Base-by-base conservation (phyloP, 2,113 vertebrate genomes). In the Eonycteris spelaea region DNA sequence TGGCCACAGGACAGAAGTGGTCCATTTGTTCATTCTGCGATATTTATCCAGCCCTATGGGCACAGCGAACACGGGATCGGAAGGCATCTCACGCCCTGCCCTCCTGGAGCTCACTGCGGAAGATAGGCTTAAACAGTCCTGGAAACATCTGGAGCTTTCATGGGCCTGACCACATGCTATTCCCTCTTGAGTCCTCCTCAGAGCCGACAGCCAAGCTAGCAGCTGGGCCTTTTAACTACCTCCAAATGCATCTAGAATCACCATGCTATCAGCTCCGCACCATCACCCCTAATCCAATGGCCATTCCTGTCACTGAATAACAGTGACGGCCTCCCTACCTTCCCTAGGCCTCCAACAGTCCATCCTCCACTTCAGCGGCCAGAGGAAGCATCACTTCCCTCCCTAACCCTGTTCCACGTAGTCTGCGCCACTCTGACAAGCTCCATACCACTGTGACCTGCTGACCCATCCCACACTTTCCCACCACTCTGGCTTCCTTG, bases 371-470 rank as follows among this genome's bases (percentile, higher is more conserved):
- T 63, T 63, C 8, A 7, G 86, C 0, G 48, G 26, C 48, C 45
- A 74, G 63, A 94, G 45, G 86, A 94, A 67, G 18, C 5, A 6
- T 67, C 5, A 45, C n/a, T 67, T 77, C 24, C 30, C 4, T 57
- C 9, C 6, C 73, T 51, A 26, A 51, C 40, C 33, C 14, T 26
- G 57, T 45, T 40, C 89, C 8, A 6, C 6, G 5, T 11, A 59
- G 7, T 6, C 35, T 48, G 12, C 45, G 14, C 28, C 28, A 26
- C 33, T n/a, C 38, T 75, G 33, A 30, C 5, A 33, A 26, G 6
- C 21, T 8, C 7, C 28, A 16, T 18, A 0, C 1, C 3, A 10
- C 38, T 2, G 9, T 7, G 28, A 22, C 33, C 75, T n/a, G 7
- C 3, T 51, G 57, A 16, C 22, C 3, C 1, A n/a, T n/a, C 35